Conservation (phyloP, 92 coral and sea anemone genomes). For the Parazoanthus atlanticus region DNA sequence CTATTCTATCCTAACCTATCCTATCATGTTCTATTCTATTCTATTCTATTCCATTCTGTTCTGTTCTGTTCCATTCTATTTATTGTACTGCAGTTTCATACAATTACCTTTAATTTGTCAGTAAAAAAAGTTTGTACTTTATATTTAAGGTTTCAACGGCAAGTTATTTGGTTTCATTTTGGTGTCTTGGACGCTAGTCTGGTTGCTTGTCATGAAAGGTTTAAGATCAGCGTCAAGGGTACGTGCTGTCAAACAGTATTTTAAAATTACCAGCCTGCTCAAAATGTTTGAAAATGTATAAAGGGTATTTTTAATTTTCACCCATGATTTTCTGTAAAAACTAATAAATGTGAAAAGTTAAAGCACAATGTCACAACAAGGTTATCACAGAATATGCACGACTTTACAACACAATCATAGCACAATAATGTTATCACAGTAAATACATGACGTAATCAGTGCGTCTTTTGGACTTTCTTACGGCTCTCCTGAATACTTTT, state of each 20-base stretch:
- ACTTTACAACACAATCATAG: neutral
- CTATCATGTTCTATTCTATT: too few species aligned
- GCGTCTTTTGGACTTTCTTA: neutral
- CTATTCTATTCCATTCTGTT: too few species aligned
- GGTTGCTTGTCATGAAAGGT: constrained; percentile 81
- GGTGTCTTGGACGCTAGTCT: constrained; percentile 77
- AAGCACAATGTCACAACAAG: neutral
- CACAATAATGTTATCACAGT: too few species aligned
- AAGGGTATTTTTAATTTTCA: neutral
- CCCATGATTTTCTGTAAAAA: constrained; percentile 39
- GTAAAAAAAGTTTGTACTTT: neutral
- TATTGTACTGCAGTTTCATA: neutral
- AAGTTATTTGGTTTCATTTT: constrained; percentile 75
- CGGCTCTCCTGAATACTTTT: neutral
- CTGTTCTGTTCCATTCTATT: too few species aligned
- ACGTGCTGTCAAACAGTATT: neutral
- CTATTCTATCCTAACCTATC: too few species aligned
- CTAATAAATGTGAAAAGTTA: too few species aligned
- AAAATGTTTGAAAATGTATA: neutral
- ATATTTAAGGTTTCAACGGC: constrained; percentile 73
- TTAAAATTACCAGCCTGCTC: neutral
- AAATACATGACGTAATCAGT: too few species aligned
- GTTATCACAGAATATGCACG: neutral
- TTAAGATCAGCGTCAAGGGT: constrained; percentile 82
- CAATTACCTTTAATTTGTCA: neutral